These are phyloP conservation scores for Pristionchus entomophagus DNA, from an alignment of 2,888 invertebrate genomes.

Conservation along the genomic window DNA sequence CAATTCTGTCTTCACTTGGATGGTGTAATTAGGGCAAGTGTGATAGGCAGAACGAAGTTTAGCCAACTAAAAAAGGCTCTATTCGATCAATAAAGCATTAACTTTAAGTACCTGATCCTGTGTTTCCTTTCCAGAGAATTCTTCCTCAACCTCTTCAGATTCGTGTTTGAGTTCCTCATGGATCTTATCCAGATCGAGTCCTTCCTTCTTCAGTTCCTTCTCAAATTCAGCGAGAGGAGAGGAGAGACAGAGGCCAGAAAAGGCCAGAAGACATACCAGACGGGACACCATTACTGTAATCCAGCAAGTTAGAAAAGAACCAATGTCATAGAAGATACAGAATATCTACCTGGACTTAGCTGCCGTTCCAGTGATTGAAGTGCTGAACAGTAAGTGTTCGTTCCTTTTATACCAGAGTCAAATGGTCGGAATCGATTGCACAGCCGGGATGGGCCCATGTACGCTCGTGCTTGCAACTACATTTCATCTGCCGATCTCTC, in stretches of 20 bases:
- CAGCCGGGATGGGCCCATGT: not conserved
- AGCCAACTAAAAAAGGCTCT: not conserved
- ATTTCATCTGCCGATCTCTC: not conserved
- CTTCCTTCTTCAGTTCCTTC: constrained; percentile 19
- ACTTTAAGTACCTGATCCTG: not conserved
- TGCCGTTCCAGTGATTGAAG: not conserved
- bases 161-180: constrained; percentile 15
- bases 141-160: constrained; percentile 4
- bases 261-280: not conserved
- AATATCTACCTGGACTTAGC: not conserved
- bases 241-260: not conserved
- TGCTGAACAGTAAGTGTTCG: not conserved
- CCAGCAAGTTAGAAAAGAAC: too few species aligned
- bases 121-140: not conserved
- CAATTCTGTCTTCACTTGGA: not conserved
- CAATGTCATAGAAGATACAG: too few species aligned
- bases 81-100: not conserved
- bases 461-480: not conserved
- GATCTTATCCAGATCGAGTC: not conserved
- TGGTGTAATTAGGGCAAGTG: not conserved
- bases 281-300: not conserved
- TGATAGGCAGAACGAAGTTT: constrained; percentile 19
- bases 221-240: constrained; percentile 21
- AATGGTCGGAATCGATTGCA: not conserved
- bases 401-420: not conserved